Evolutionary conservation across 2,113 vertebrate species (phyloP), one percentile per base, ranked within the genome.

Genomic region (Mandrillus leucophaeus): DNA sequence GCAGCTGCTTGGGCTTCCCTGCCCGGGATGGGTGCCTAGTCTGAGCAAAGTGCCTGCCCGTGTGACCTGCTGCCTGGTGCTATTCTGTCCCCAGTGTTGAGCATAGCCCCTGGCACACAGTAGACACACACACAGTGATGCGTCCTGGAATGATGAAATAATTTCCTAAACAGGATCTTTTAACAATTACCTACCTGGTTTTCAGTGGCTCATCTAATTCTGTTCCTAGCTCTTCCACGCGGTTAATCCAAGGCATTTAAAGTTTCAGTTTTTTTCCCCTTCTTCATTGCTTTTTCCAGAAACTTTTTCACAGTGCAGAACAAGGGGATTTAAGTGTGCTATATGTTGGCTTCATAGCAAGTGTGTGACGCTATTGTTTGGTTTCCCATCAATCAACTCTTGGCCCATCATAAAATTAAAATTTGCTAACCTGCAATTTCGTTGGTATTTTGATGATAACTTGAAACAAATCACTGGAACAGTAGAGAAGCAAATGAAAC

Each of bases 121-220:
- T 22, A 8, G 52, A 48, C 12, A 17, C 66, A 68, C 30, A 13
- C 27, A 10, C 40, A 27, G 52, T 18, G 6, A 43, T 57, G 30
- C 6, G 0, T 38, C 14, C 6, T 23, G 40, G 43, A 20, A 5
- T 30, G 2, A 1, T 22, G 1, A 27, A 20, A 13, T 8, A 10
- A 22, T 23, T 40, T 25, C 70, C 61, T 57, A 43, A 40, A 66
- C 55, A 38, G 61, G 18, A 18, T 55, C 27, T 90, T 90, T 23
- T 38, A 45, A 27, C 32, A 59, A 1, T 75, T 17, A 0, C n/a
- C 57, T 17, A 13, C 66, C 16, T 35, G 66, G 11, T n/a, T 16
- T 40, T 27, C 13, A 22, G 6, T 23, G 48, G 50, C 68, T 45
- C 1, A 4, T 61, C 59, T n/a, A 7, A 14, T 43, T 73, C 72